Percentiles rank a stretch among this genome's conserved stretches.
phyloP scores from a whole-genome alignment of 2,113 vertebrate species.

The Nibea coibor region DNA sequence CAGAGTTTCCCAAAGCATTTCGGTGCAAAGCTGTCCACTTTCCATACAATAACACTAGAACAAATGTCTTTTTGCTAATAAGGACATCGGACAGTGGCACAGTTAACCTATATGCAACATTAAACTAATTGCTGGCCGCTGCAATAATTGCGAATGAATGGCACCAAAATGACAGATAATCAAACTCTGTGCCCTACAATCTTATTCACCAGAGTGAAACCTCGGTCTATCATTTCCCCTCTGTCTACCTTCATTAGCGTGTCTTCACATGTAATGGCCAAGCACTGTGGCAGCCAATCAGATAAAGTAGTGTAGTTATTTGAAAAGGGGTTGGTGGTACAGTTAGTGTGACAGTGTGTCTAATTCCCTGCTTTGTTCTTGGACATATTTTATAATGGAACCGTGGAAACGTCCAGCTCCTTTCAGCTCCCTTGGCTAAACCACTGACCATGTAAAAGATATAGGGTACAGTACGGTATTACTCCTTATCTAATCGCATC shows the following conservation, averaged over 20 bases:
- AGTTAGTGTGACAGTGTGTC: constrained; percentile 50
- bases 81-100: constrained; percentile 21
- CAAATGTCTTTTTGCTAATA: constrained; percentile 19
- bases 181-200: constrained; percentile 41
- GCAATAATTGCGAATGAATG: constrained; percentile 49
- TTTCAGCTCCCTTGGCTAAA: constrained; percentile 63
- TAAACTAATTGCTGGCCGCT: constrained; percentile 44
- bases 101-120: constrained; percentile 60
- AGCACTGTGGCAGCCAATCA: constrained; percentile 56
- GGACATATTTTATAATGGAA: constrained; percentile 56
- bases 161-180: constrained; percentile 57
- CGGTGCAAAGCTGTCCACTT: constrained; percentile 14
- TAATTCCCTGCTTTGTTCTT: constrained; percentile 61
- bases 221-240: constrained; percentile 56
- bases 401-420: constrained; percentile 17
- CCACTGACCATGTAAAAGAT: constrained; percentile 53
- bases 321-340: constrained; percentile 31
- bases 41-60: constrained; percentile 31
- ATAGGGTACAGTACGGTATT: constrained; percentile 34
- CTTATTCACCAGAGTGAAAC: constrained; percentile 59
- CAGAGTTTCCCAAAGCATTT: constrained; percentile 34
- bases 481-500: constrained; percentile 43
- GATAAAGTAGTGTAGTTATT: constrained; percentile 47
- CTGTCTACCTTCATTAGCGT: constrained; percentile 67
- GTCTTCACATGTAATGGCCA: constrained; percentile 39